A percentile compares a stretch with the other conserved stretches of the same genome.
phyloP scores from a whole-genome alignment of 2,888 invertebrate species.

The Dioctria rufipes region DNA sequence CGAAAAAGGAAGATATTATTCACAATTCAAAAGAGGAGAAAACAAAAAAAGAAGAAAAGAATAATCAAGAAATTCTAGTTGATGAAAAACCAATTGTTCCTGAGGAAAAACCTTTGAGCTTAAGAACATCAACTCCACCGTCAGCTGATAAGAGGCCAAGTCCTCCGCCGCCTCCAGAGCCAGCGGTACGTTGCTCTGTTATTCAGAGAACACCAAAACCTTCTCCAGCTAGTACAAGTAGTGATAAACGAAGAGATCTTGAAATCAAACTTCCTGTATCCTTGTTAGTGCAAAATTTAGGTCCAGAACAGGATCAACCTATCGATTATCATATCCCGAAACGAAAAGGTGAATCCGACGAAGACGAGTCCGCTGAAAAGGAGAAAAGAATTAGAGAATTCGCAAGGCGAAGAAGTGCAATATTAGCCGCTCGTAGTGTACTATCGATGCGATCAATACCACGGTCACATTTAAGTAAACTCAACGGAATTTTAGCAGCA shows the following conservation, averaged over 20 bases:
- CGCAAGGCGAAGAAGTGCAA: constrained; percentile 79
- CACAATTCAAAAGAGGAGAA: constrained; percentile 66
- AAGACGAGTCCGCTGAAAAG: constrained; percentile 66
- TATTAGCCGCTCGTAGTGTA: constrained; percentile 73
- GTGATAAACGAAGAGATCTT: constrained; percentile 67
- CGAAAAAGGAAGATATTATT: constrained; percentile 29
- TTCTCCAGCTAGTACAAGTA: constrained; percentile 60
- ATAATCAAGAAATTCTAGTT: constrained; percentile 74
- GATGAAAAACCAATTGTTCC: constrained; percentile 80
- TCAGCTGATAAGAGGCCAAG: constrained; percentile 70
- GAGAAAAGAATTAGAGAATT: constrained; percentile 78
- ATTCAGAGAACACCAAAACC: constrained; percentile 83
- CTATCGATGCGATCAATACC: constrained; percentile 74
- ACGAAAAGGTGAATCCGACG: constrained; percentile 74
- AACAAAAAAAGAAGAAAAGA: constrained; percentile 72
- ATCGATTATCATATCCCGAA: constrained; percentile 92
- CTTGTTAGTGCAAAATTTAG: constrained; percentile 70
- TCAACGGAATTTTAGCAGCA: constrained; percentile 79
- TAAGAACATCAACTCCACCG: constrained; percentile 73
- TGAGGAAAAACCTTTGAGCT: constrained; percentile 75
- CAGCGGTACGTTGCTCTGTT: constrained; percentile 83
- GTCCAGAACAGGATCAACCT: constrained; percentile 87
- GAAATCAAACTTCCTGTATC: constrained; percentile 74
- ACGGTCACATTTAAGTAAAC: constrained; percentile 73
- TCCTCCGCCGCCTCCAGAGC: constrained; percentile 79